Conservation (phyloP, 1,140 invertebrate species). For the Cepaea nemoralis region DNA sequence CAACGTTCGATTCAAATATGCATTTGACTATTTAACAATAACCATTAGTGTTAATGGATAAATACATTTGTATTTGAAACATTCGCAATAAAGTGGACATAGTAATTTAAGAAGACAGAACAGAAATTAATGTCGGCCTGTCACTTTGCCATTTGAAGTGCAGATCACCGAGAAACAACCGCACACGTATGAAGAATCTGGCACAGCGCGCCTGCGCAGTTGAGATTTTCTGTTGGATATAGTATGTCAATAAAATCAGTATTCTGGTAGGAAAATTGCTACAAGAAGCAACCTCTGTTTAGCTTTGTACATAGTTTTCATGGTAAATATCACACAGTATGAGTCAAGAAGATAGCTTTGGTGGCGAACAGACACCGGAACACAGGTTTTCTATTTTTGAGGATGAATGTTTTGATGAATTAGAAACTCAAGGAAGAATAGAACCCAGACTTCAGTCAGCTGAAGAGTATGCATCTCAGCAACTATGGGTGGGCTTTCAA, state of each 20-base stretch:
- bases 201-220: slow-evolving; percentile 47
- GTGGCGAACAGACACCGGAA: slow-evolving; percentile 74
- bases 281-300: not conserved
- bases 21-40: no score
- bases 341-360: slow-evolving; percentile 62
- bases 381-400: slow-evolving; percentile 80
- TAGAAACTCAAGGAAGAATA: slow-evolving; percentile 80
- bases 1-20: no score
- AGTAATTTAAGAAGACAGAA: no score
- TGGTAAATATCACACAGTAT: slow-evolving; percentile 43
- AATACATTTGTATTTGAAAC: no score
- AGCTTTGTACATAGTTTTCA: not conserved
- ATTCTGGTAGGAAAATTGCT: not conserved
- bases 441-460: slow-evolving; percentile 80
- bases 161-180: not conserved
- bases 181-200: slow-evolving; percentile 47
- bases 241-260: slow-evolving; percentile 42
- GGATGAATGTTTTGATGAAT: slow-evolving; percentile 82
- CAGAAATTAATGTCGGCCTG: no score
- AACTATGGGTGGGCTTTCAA: slow-evolving; percentile 84
- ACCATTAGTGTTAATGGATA: no score
- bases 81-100: no score
- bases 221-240: slow-evolving; percentile 39
- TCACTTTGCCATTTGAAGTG: no score
- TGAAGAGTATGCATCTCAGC: slow-evolving; percentile 80